phyloP scores from a whole-genome alignment of 2,888 invertebrate genomes.

The Dolomedes plantarius region DNA sequence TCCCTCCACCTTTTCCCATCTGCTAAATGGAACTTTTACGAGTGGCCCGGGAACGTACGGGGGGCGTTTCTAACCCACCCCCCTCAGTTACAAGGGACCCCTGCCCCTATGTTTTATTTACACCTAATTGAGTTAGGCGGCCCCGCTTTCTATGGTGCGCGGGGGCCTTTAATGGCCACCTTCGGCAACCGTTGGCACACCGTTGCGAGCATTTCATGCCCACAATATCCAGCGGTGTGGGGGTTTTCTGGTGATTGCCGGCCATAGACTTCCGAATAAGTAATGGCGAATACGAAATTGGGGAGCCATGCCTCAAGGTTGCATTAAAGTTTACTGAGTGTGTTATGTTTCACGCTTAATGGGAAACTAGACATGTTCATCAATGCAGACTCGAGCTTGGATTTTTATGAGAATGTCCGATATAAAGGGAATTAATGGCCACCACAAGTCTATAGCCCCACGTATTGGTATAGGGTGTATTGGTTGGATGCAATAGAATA shows the following conservation, averaged over 20 bases:
- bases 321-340: slow-evolving; percentile 20
- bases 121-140: slow-evolving; percentile 59
- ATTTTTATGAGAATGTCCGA: slow-evolving; percentile 1
- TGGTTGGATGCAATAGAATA: too few relatives aligned
- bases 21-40: slow-evolving; percentile 60
- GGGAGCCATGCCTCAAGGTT: neutral
- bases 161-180: slow-evolving; percentile 43
- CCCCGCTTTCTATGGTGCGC: slow-evolving; percentile 31
- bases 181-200: slow-evolving; percentile 57
- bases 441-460: neutral
- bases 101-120: slow-evolving; percentile 63
- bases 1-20: slow-evolving; percentile 22
- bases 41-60: slow-evolving; percentile 27
- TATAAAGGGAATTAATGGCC: neutral
- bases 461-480: too few relatives aligned
- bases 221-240: slow-evolving; percentile 27
- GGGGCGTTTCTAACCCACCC: slow-evolving; percentile 11
- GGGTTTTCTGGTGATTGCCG: slow-evolving; percentile 3
- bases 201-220: slow-evolving; percentile 19
- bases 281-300: slow-evolving; percentile 15
- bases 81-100: slow-evolving; percentile 3
- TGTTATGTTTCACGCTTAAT: slow-evolving; percentile 10
- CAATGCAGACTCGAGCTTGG: neutral
- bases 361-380: slow-evolving; percentile 6
- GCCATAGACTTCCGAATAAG: slow-evolving; percentile 7